A percentile compares a stretch with the other conserved stretches of the same genome.
Evolutionary conservation across 1,140 invertebrate genomes (phyloP).

Genomic region (Heliothis subflexa): DNA sequence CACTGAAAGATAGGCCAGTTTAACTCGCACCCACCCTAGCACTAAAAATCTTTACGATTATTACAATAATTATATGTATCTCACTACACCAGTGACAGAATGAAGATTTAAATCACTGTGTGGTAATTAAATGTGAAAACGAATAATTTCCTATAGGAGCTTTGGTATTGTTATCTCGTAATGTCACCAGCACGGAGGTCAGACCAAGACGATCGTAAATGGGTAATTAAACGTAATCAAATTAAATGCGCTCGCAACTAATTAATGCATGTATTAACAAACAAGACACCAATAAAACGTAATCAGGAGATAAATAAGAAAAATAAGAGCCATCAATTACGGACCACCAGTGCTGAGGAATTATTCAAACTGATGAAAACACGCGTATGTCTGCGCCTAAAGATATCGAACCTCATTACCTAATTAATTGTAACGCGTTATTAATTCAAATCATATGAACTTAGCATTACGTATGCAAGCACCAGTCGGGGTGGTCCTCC

Average conservation of each 20-base stretch:
- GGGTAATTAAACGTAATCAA: constrained; percentile 34
- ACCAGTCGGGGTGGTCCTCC: constrained; percentile 65
- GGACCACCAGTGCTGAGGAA: constrained; percentile 51
- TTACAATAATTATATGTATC: constrained; percentile 48
- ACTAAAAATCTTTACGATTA: constrained; percentile 52
- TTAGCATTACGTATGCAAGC: constrained; percentile 58
- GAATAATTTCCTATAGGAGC: neutral
- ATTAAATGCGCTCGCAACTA: constrained; percentile 22
- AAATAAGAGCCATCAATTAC: constrained; percentile 31
- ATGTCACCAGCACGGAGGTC: constrained; percentile 9
- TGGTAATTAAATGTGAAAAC: constrained; percentile 9
- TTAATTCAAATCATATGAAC: constrained; percentile 66
- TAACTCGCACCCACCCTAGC: constrained; percentile 5
- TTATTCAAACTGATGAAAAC: constrained; percentile 51
- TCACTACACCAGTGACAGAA: constrained; percentile 17
- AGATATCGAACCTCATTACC: constrained; percentile 57
- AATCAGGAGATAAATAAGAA: constrained; percentile 41
- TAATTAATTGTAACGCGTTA: constrained; percentile 67
- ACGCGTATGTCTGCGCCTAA: constrained; percentile 51
- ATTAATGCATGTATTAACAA: constrained; percentile 37
- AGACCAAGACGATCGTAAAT: constrained; percentile 17
- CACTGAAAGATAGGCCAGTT: constrained; percentile 25
- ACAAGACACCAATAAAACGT: constrained; percentile 33
- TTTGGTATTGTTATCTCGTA: constrained; percentile 22
- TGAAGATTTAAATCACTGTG: constrained; percentile 34